A percentile compares a stretch with the other conserved stretches of the same genome.
phyloP scores from a whole-genome alignment of 2,797 vertebrate genomes.

The Ctenochaetus hawaiiensis region DNA sequence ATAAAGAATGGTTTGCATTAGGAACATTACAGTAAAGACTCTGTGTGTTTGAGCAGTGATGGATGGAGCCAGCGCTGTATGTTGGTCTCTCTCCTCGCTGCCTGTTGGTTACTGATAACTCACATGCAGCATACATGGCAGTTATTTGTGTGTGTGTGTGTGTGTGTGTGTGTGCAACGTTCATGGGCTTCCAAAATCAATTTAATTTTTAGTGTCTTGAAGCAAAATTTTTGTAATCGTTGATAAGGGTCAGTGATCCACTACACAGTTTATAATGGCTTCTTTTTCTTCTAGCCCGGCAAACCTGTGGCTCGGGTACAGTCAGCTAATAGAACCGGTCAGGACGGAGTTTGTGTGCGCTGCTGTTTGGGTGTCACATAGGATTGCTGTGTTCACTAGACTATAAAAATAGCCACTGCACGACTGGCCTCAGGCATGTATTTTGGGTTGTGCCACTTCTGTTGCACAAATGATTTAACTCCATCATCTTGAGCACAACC shows the following conservation, averaged over 20 bases:
- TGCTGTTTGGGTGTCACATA: slow-evolving; percentile 40
- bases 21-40: background rate
- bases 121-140: slow-evolving; percentile 28
- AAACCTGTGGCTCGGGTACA: slow-evolving; percentile 34
- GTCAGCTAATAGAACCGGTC: slow-evolving; percentile 11
- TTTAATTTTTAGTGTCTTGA: slow-evolving; percentile 17
- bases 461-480: slow-evolving; percentile 26
- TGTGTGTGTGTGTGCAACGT: background rate
- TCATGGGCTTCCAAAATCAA: slow-evolving; percentile 25
- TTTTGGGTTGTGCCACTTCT: slow-evolving; percentile 42
- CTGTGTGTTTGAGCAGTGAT: slow-evolving; percentile 14
- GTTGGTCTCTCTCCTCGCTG: slow-evolving; percentile 31
- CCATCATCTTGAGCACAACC: slow-evolving; percentile 28
- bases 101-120: slow-evolving; percentile 43
- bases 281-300: slow-evolving; percentile 5
- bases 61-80: slow-evolving; percentile 13
- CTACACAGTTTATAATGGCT: slow-evolving; percentile 20
- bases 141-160: background rate
- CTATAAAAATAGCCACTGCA: slow-evolving; percentile 39
- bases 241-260: slow-evolving; percentile 44
- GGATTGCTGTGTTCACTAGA: slow-evolving; percentile 30
- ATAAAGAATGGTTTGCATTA: background rate
- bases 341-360: slow-evolving; percentile 38
- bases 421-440: slow-evolving; percentile 17
- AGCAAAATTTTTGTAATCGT: slow-evolving; percentile 37